Evolutionary conservation across 2,797 vertebrate genomes (phyloP).

Genomic region (Podarcis lilfordi): DNA sequence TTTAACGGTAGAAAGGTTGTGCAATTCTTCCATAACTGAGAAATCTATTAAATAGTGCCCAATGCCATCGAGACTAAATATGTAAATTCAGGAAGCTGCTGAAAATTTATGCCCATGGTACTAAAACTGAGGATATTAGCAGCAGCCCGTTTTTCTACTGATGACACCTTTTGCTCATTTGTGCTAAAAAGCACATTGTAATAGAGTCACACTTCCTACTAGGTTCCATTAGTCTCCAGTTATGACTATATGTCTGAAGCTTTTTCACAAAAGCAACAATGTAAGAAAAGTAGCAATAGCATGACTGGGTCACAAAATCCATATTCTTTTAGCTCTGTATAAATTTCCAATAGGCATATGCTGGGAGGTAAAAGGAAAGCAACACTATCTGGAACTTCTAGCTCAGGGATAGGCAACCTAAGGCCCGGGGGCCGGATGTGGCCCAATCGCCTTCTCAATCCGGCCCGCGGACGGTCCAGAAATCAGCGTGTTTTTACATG

Average conservation of each 20-base stretch:
- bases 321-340: neutral
- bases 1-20: neutral
- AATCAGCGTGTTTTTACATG: no score
- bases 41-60: neutral
- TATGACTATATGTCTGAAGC: neutral
- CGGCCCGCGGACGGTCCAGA: no score
- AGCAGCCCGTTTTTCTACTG: neutral
- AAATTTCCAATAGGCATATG: neutral
- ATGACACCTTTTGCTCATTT: neutral
- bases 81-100: neutral
- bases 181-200: neutral
- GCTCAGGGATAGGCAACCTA: no score
- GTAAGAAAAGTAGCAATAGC: neutral
- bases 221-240: neutral
- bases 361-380: neutral
- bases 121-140: constrained; percentile 7
- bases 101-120: neutral
- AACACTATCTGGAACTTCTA: neutral
- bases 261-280: neutral
- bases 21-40: neutral
- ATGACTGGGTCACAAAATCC: neutral
- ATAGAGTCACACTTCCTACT: neutral
- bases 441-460: no score
- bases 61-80: neutral
- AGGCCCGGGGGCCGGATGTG: no score